Evolutionary conservation across 2,888 invertebrate genomes (phyloP).

Genomic region (Stenotaenia linearis): DNA sequence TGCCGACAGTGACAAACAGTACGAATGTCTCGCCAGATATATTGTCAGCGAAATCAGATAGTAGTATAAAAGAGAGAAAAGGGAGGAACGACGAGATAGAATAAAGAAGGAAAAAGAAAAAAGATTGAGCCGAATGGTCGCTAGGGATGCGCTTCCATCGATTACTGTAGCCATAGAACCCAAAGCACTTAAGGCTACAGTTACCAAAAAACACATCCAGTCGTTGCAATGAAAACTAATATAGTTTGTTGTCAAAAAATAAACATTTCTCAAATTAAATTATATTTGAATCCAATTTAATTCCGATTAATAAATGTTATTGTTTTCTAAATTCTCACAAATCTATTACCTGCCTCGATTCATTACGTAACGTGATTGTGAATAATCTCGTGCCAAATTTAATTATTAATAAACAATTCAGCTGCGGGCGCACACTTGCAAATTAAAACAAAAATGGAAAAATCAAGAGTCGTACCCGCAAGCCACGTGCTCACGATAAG

Average conservation of each 20-base stretch:
- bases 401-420: conserved; percentile 2
- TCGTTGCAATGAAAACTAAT: neutral
- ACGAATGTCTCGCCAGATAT: conserved; percentile 19
- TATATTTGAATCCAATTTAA: neutral
- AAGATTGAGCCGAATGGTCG: conserved; percentile 8
- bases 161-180: conserved; percentile 2
- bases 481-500: neutral
- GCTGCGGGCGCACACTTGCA: neutral
- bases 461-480: neutral
- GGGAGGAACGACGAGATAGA: neutral
- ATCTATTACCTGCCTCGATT: neutral
- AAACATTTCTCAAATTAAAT: too few species aligned
- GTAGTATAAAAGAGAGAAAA: neutral
- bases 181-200: conserved; percentile 6
- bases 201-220: neutral
- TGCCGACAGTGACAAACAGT: conserved; percentile 14
- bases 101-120: neutral
- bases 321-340: too few species aligned
- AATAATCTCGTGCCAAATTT: neutral
- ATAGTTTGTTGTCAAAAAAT: neutral
- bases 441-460: neutral
- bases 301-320: neutral
- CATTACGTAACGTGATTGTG: neutral
- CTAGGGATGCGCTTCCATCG: conserved; percentile 13
- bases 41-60: conserved; percentile 19